Conservation (phyloP, 2,888 invertebrate genomes). For the Phania funesta region DNA sequence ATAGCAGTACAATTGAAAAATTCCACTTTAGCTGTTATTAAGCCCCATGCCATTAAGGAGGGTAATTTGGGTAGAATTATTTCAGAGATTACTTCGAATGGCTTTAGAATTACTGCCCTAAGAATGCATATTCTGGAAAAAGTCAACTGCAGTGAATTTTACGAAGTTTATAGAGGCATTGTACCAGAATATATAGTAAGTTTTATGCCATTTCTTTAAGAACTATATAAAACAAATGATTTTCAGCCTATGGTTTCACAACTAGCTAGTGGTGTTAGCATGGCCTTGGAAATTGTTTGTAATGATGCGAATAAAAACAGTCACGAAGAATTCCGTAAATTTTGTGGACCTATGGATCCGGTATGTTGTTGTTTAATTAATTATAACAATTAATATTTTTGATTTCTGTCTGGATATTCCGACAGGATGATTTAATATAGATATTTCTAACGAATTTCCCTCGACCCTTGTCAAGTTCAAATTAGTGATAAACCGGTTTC, state of each 20-base stretch:
- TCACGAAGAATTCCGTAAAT: constrained; percentile 88
- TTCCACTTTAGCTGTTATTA: constrained; percentile 91
- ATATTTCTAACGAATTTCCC: no score
- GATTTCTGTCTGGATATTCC: no score
- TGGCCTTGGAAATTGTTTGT: constrained; percentile 91
- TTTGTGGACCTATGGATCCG: constrained; percentile 95
- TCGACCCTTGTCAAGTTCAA: no score
- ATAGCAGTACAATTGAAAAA: constrained; percentile 83
- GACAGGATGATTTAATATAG: no score
- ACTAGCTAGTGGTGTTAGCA: constrained; percentile 90
- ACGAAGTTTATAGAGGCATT: constrained; percentile 95
- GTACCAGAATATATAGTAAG: constrained; percentile 87
- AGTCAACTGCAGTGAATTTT: constrained; percentile 93
- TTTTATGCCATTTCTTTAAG: constrained; percentile 16
- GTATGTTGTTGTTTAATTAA: constrained; percentile 81
- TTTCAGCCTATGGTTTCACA: constrained; percentile 90
- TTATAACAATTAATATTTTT: no score
- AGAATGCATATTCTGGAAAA: constrained; percentile 90
- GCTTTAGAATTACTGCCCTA: constrained; percentile 89
- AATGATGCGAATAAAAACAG: constrained; percentile 82
- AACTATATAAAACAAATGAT: background rate
- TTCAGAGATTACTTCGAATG: constrained; percentile 86
- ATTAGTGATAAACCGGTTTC: no score
- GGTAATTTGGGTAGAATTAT: constrained; percentile 87
- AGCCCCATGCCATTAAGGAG: constrained; percentile 92